These are phyloP conservation scores for Chloroceryle amazona DNA, from an alignment of 2,797 vertebrate species.

Conservation along the genomic window DNA sequence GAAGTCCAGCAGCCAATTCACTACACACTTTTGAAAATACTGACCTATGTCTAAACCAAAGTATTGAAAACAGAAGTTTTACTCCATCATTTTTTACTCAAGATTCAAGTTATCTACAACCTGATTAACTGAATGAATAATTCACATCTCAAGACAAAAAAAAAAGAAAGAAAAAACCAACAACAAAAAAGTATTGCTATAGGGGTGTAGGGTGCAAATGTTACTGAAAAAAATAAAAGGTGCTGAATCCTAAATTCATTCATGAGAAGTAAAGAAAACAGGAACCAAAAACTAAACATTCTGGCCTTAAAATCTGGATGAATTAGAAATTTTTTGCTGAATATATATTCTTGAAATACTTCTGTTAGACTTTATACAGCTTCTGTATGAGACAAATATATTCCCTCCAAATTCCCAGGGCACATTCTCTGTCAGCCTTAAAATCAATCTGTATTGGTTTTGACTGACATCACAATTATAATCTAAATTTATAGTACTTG, in stretches of 20 bases:
- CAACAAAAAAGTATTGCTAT: neutral
- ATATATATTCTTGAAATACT: constrained; percentile 23
- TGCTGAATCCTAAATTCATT: neutral
- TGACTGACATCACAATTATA: constrained; percentile 38
- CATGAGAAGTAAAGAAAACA: constrained; percentile 8
- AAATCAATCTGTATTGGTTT: constrained; percentile 39
- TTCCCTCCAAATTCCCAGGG: constrained; percentile 5
- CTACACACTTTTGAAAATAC: neutral
- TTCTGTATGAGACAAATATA: constrained; percentile 29
- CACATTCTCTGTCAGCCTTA: neutral
- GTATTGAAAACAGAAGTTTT: neutral
- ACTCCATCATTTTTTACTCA: neutral
- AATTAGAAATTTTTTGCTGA: constrained; percentile 41
- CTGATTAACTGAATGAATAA: neutral
- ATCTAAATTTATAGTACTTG: constrained; percentile 18
- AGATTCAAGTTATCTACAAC: neutral
- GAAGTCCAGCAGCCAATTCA: neutral
- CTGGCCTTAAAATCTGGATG: neutral
- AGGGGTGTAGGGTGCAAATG: neutral
- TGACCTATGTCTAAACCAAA: neutral
- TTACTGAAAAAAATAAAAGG: neutral
- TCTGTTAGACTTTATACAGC: neutral
- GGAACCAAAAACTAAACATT: neutral
- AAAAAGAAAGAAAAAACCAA: neutral
- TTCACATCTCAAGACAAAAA: neutral